Base-by-base conservation (phyloP, 2,888 invertebrate species). In the Thymelicus lineola region DNA sequence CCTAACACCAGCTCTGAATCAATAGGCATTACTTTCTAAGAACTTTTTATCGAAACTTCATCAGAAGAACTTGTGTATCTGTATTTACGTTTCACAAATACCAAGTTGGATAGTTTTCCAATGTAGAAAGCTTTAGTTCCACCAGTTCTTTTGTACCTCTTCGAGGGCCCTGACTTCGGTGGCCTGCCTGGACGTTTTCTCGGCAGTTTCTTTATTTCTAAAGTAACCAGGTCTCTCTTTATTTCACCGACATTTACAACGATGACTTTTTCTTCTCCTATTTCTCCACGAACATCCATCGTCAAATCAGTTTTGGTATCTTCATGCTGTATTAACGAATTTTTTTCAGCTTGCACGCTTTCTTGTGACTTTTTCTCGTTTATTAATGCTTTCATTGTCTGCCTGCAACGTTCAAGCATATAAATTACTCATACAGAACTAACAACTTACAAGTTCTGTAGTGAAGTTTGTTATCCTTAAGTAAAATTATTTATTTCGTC, bases 361-460 rank as follows among this genome's bases (percentile, higher is more conserved):
- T 66, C 17, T 17, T 73, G 73, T 7, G 75, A 67, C 14, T 48
- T n/a, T 66, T 73, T 74, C 7, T 75, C 73, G 36, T 73, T 55
- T 46, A 80, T 60, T 28, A 80, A 61, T 1, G 77, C 76, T 75
- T 85, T 86, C 76, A 86, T 80, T n/a, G 79, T 75, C 78, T 85
- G 85, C 74, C 87, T 87, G 78, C 17, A 85, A 55, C 6, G 14
- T 55, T 55, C 14, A 17, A 50, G n/a, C 17, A 5, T 17, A 9
- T 9, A 50, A 12, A 42, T 10, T 4, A 42, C 12, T 12, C 12
- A 10, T 1, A 42, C 7, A 7, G 38, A 28, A 28, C 28, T n/a
- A n/a, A n/a, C n/a, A n/a, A n/a, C n/a, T n/a, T n/a, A n/a, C n/a
- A n/a, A n/a, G n/a, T n/a, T n/a, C n/a, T n/a, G n/a, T n/a, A 20